Base-by-base conservation (phyloP, 2,113 vertebrate genomes). In the Lasiurus borealis region DNA sequence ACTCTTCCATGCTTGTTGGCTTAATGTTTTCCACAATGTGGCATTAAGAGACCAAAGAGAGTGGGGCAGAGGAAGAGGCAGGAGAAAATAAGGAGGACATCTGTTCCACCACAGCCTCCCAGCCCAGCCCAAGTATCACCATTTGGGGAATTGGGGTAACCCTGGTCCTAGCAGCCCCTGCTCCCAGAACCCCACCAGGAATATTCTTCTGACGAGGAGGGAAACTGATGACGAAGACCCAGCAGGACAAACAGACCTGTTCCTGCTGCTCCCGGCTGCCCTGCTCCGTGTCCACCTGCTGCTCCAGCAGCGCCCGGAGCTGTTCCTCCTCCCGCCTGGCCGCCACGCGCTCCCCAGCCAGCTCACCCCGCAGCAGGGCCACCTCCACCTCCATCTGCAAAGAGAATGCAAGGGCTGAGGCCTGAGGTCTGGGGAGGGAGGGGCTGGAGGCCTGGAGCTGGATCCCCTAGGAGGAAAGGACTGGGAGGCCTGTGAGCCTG, bases 341-440 rank as follows among this genome's bases (percentile, higher is more conserved):
- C 69, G 98, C 98, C 44, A 97, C 97, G 27, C 93, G 97, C 96
- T 99, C 99, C 0, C 98, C 98, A 68, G 98, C 98, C 98, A 99
- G 98, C 95, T 99, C 99, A 3, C 99, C 99, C 68, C 98, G 97
- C 85, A 99, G 95, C 97, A 99, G 97, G 18, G 99, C 99, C 66
- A 99, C 98, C 98, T 99, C 99, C 98, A 99, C 98, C 98, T 99
- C 99, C 97, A 99, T 97, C 99, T 99, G 98, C 50, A 4, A 5
- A 81, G 83, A 86, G 40, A 90, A 78, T 0, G 73, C 48, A 69
- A 57, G 68, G 36, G 31, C 23, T 27, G 27, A n/a, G 46, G 18
- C 18, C 15, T 0, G 59, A 25, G 64, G 14, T 10, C 62, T 12
- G 11, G 14, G 59, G 44, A 4, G 59, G 62, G 59, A 16, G 46